Percentiles rank a stretch among this genome's conserved stretches.
Evolutionary conservation across 1,140 invertebrate species (phyloP).

Genomic region (Pseudomyrmex dendroicus): DNA sequence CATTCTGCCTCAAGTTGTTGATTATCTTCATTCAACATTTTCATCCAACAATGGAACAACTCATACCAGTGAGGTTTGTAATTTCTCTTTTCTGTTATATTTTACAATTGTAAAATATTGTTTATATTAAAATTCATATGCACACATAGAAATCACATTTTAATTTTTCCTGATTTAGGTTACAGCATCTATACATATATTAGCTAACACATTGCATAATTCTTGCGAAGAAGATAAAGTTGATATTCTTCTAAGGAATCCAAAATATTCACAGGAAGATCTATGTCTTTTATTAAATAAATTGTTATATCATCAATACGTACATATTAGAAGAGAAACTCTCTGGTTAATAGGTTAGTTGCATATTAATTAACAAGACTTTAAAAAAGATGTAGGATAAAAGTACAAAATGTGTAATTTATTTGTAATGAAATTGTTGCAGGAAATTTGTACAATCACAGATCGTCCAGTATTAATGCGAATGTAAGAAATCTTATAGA

Average conservation of each 20-base stretch:
- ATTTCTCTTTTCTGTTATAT: background rate
- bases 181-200: conserved; percentile 77
- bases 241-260: conserved; percentile 73
- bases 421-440: conserved; percentile 45
- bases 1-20: conserved; percentile 47
- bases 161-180: conserved; percentile 67
- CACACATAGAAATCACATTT: background rate
- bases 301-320: conserved; percentile 75
- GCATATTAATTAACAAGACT: background rate
- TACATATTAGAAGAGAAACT: conserved; percentile 80
- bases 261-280: conserved; percentile 69
- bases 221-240: conserved; percentile 70
- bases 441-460: conserved; percentile 79
- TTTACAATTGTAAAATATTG: background rate
- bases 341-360: conserved; percentile 80
- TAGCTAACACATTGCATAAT: conserved; percentile 76
- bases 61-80: conserved; percentile 33
- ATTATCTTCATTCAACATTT: conserved; percentile 53
- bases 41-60: background rate
- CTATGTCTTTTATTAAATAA: conserved; percentile 63
- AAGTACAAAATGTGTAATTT: conserved; percentile 5
- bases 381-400: background rate
- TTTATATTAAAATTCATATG: background rate
- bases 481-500: conserved; percentile 55
- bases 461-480: conserved; percentile 24